These are phyloP conservation scores for Rhynchomys soricoides DNA, from an alignment of 2,113 vertebrate genomes.

Conservation along the genomic window DNA sequence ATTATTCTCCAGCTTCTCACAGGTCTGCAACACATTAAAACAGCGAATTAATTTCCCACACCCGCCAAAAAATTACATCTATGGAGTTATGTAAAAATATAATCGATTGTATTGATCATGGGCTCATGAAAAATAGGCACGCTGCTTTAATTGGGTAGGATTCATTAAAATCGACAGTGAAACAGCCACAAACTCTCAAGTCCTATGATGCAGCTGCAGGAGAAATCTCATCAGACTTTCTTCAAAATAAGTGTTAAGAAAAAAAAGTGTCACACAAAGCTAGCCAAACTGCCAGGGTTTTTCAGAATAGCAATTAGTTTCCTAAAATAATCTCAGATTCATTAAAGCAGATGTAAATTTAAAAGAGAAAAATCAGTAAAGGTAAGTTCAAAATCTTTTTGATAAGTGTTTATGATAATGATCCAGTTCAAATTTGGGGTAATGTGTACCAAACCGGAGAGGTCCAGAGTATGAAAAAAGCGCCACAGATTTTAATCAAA, in stretches of 20 bases:
- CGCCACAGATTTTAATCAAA: not conserved
- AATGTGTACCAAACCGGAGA: not conserved
- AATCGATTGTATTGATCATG: conserved; percentile 77
- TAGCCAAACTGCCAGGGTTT: conserved; percentile 24
- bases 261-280: conserved; percentile 45
- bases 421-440: not conserved
- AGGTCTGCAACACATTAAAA: conserved; percentile 87
- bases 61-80: conserved; percentile 74
- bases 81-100: conserved; percentile 72
- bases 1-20: conserved; percentile 95
- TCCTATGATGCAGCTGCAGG: conserved; percentile 86
- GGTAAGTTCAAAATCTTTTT: conserved; percentile 24
- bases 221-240: conserved; percentile 84
- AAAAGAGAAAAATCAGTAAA: conserved; percentile 42
- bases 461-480: not conserved
- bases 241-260: conserved; percentile 56
- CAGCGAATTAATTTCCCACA: conserved; percentile 70
- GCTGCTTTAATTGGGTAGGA: conserved; percentile 83
- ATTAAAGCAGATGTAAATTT: conserved; percentile 2
- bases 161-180: conserved; percentile 88
- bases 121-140: conserved; percentile 81
- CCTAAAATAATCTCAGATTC: conserved; percentile 37
- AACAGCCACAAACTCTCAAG: conserved; percentile 85
- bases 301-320: conserved; percentile 2
- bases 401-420: not conserved